Evolutionary conservation across 2,113 vertebrate species (phyloP).

Genomic region (Callaeas wilsoni): DNA sequence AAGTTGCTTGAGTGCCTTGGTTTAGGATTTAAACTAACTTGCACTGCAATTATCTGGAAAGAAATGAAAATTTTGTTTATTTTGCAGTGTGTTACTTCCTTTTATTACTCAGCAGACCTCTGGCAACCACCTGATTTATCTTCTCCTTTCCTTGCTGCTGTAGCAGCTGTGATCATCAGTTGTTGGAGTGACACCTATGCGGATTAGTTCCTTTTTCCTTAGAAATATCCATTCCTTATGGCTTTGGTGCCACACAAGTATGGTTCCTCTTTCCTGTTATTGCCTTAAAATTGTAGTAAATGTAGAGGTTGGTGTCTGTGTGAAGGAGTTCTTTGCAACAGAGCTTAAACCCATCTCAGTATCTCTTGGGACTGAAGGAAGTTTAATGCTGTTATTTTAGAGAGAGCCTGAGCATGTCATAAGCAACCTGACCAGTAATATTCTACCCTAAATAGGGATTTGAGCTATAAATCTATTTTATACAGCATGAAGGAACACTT

Average conservation of each 20-base stretch:
- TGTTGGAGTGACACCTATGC: neutral
- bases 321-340: neutral
- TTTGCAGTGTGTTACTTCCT: neutral
- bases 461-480: neutral
- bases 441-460: neutral
- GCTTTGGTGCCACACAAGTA: neutral
- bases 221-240: neutral
- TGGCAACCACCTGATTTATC: neutral
- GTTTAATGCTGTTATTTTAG: neutral
- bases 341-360: neutral
- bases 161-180: neutral
- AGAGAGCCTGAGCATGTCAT: neutral
- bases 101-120: constrained; percentile 14
- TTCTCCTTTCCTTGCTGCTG: neutral
- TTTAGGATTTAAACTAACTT: neutral
- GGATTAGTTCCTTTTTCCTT: neutral
- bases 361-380: neutral
- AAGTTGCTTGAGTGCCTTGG: neutral
- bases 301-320: neutral
- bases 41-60: neutral
- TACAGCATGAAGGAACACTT: neutral
- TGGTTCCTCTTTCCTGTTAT: neutral
- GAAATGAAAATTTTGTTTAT: neutral
- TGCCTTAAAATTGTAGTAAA: fast-evolving
- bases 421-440: neutral